These are phyloP conservation scores for Bubo bubo DNA, from an alignment of 2,113 vertebrate genomes.

Conservation along the genomic window DNA sequence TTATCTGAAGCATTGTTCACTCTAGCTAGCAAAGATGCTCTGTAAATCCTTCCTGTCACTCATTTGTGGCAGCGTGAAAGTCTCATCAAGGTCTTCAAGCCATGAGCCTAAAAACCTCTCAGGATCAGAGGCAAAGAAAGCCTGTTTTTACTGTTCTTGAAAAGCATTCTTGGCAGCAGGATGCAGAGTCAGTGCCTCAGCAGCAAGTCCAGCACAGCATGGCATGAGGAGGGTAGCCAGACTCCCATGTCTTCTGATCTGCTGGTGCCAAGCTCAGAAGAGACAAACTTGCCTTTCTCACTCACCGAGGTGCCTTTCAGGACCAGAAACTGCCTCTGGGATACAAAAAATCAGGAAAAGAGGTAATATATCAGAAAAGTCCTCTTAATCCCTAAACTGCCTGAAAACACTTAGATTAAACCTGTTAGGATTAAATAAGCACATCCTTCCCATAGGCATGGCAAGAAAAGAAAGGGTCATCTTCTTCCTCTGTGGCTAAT, in stretches of 20 bases:
- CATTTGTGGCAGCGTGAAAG: background rate
- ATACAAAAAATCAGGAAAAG: background rate
- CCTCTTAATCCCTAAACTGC: background rate
- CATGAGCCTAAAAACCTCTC: background rate
- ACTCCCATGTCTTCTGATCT: background rate
- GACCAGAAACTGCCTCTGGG: background rate
- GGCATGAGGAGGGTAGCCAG: background rate
- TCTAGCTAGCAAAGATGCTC: background rate
- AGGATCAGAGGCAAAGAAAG: background rate
- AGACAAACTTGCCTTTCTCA: background rate
- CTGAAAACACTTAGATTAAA: background rate
- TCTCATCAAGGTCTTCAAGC: background rate
- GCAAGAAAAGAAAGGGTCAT: background rate
- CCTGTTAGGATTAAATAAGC: background rate
- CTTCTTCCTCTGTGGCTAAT: background rate
- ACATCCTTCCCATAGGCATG: background rate
- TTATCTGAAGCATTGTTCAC: background rate
- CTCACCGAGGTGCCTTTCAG: background rate
- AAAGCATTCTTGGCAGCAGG: conserved; percentile 8
- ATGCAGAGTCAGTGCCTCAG: background rate
- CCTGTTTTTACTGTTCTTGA: conserved; percentile 31
- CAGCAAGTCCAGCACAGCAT: background rate
- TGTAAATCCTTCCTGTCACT: background rate
- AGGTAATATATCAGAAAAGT: background rate
- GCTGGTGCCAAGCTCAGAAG: background rate